Percentiles rank a stretch among this genome's conserved stretches.
These are phyloP conservation scores for Resseliella maxima DNA, from an alignment of 2,888 invertebrate genomes.

Conservation along the genomic window DNA sequence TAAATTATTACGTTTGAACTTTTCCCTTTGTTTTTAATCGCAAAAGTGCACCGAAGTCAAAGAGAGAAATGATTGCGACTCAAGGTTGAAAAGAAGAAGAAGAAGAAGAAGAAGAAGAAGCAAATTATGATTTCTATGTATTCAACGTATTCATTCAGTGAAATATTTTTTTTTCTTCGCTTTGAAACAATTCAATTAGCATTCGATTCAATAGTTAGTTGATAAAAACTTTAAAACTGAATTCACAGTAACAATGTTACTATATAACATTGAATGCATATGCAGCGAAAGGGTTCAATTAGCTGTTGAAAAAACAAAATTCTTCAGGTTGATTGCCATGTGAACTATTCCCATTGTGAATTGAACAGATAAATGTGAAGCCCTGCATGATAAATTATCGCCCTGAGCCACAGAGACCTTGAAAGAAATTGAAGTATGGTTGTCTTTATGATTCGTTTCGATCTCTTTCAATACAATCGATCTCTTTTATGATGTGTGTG, in stretches of 20 bases:
- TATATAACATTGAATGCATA: too few relatives aligned
- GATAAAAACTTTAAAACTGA: too few relatives aligned
- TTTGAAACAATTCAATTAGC: slow-evolving; percentile 8
- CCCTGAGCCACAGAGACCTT: neutral
- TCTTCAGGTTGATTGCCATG: slow-evolving; percentile 49
- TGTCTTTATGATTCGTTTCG: neutral
- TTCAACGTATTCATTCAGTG: neutral
- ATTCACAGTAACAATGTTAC: too few relatives aligned
- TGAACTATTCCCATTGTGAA: slow-evolving; percentile 18
- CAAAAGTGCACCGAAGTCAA: neutral
- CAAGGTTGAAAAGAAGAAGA: neutral
- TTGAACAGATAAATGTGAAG: neutral
- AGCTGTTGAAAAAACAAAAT: neutral
- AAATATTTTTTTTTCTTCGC: neutral
- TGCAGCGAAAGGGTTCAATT: neutral
- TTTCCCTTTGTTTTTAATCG: too few relatives aligned
- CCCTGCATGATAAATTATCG: neutral
- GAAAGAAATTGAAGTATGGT: slow-evolving; percentile 19
- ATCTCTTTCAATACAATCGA: neutral
- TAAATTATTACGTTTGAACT: too few relatives aligned
- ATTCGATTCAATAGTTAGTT: neutral
- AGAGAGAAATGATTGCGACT: too few relatives aligned
- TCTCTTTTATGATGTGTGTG: neutral
- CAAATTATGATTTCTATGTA: neutral
- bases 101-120: neutral